Evolutionary conservation across 2,888 invertebrate species (phyloP).

Genomic region (Drosophila incognita): DNA sequence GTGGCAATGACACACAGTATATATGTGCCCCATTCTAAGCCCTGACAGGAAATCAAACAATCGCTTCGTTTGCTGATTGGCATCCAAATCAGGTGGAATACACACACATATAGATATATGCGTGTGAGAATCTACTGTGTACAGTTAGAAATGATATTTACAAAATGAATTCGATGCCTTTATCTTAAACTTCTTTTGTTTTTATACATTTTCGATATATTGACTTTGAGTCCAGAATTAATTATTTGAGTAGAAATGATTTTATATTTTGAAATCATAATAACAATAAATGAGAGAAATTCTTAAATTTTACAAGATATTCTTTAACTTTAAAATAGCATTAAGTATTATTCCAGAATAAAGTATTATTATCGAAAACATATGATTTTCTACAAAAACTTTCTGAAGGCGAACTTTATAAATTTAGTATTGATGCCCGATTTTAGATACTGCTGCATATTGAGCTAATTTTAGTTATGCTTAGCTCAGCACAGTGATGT

Average conservation of each 20-base stretch:
- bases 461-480: neutral
- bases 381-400: neutral
- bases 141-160: neutral
- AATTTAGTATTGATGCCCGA: neutral
- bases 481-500: neutral
- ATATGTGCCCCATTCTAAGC: slow-evolving; percentile 8
- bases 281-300: neutral
- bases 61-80: slow-evolving; percentile 6
- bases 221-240: neutral
- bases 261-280: neutral
- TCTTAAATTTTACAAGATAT: neutral
- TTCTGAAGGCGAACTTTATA: neutral
- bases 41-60: slow-evolving; percentile 17
- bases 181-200: neutral
- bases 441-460: neutral
- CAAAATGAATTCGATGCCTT: neutral
- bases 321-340: neutral
- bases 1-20: slow-evolving; percentile 14
- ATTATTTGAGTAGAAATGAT: neutral
- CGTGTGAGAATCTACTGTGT: neutral
- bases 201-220: neutral
- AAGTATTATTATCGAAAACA: neutral
- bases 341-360: neutral
- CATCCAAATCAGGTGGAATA: slow-evolving; percentile 3
- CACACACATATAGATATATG: neutral